Conservation (phyloP, 1,140 invertebrate species). For the Spodoptera frugiperda region DNA sequence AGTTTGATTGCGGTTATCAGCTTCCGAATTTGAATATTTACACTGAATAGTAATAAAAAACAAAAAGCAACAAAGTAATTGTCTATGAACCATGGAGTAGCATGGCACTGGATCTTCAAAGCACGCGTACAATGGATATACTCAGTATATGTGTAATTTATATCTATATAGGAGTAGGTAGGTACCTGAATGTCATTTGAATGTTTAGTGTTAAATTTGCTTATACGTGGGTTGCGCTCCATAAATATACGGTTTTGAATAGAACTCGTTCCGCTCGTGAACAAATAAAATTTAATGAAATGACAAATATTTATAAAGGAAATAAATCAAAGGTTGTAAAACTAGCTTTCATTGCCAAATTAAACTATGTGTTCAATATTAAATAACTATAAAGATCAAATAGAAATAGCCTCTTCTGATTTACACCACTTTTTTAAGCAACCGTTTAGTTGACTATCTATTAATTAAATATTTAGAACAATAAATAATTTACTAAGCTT, state of each 20-base stretch:
- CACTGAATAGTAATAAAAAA: constrained; percentile 68
- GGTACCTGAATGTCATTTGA: too few relatives aligned
- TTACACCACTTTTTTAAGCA: too few relatives aligned
- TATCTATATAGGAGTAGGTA: too few relatives aligned
- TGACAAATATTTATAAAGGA: constrained; percentile 19
- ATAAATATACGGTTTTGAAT: constrained; percentile 5
- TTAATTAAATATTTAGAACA: neutral
- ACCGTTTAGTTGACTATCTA: neutral
- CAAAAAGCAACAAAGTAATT: constrained; percentile 45
- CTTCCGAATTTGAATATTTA: constrained; percentile 86
- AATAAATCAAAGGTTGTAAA: constrained; percentile 40
- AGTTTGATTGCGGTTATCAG: constrained; percentile 83
- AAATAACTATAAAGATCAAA: neutral
- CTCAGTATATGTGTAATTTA: neutral
- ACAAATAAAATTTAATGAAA: constrained; percentile 35
- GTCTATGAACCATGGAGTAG: neutral
- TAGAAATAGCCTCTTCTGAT: too few relatives aligned
- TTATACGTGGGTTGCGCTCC: neutral
- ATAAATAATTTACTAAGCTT: neutral
- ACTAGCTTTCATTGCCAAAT: constrained; percentile 23
- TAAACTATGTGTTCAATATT: neutral
- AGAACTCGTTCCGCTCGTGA: constrained; percentile 6
- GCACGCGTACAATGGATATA: neutral
- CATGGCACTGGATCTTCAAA: neutral
- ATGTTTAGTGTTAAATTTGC: neutral